phyloP scores from a whole-genome alignment of 2,113 vertebrate genomes.

The Sylvietta virens region DNA sequence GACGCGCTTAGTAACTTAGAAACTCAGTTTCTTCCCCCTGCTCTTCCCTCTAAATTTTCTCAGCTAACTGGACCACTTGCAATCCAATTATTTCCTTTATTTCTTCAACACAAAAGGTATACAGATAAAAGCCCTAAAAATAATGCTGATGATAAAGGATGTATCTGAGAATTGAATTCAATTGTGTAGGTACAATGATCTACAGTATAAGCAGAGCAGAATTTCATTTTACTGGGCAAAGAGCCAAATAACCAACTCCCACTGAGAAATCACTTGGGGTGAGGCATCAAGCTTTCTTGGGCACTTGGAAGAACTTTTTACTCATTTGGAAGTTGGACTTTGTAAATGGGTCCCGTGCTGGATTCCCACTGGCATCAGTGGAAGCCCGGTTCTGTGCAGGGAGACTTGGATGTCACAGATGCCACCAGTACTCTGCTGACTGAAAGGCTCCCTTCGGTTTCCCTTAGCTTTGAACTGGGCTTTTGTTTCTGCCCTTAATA shows the following conservation, averaged over 20 bases:
- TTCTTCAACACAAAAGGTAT: not conserved
- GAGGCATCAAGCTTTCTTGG: not conserved
- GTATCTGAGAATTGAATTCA: not conserved
- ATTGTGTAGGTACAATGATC: not conserved
- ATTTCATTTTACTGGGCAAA: not conserved
- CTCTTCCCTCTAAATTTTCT: not conserved
- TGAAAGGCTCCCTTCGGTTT: not conserved
- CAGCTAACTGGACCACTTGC: not conserved
- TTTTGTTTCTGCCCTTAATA: not conserved
- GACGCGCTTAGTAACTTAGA: not conserved
- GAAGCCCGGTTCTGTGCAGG: not conserved
- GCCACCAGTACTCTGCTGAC: not conserved
- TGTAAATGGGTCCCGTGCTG: accelerated
- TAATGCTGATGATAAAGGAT: not conserved
- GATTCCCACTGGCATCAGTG: not conserved
- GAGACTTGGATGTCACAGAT: not conserved
- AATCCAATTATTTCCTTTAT: not conserved
- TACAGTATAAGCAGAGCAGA: not conserved
- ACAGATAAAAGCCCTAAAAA: not conserved
- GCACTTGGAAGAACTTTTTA: not conserved
- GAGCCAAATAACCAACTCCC: not conserved
- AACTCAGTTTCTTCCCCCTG: not conserved
- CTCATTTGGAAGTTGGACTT: not conserved
- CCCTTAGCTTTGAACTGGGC: not conserved
- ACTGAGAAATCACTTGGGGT: not conserved